These are phyloP conservation scores for Noctilio leporinus DNA, from an alignment of 2,113 vertebrate species.

Conservation along the genomic window DNA sequence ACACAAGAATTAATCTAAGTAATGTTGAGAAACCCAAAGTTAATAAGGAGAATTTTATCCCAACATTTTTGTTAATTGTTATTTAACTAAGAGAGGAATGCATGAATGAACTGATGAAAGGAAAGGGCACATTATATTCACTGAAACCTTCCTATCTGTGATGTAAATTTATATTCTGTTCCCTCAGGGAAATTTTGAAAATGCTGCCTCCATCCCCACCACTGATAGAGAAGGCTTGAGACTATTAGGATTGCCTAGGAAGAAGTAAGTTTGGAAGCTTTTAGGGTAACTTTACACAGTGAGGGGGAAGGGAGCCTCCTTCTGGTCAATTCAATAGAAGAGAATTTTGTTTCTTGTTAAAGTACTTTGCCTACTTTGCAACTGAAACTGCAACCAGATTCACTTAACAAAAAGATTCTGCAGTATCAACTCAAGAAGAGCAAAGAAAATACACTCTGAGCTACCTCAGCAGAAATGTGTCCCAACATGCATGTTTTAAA, in stretches of 20 bases:
- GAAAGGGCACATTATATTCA: background rate
- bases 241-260: background rate
- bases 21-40: background rate
- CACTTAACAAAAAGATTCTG: background rate
- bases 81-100: background rate
- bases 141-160: background rate
- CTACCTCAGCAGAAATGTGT: background rate
- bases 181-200: background rate
- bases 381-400: background rate
- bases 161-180: background rate
- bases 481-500: background rate
- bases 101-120: background rate
- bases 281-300: conserved; percentile 6
- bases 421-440: background rate
- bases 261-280: background rate
- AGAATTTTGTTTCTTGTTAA: background rate
- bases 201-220: background rate
- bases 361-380: conserved; percentile 3
- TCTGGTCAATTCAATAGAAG: conserved; percentile 50
- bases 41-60: background rate
- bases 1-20: background rate
- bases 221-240: background rate
- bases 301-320: conserved; percentile 69
- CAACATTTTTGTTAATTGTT: background rate
- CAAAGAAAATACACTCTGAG: background rate